These are phyloP conservation scores for Sorex maritimensis DNA, from an alignment of 2,797 vertebrate genomes.

Conservation along the genomic window DNA sequence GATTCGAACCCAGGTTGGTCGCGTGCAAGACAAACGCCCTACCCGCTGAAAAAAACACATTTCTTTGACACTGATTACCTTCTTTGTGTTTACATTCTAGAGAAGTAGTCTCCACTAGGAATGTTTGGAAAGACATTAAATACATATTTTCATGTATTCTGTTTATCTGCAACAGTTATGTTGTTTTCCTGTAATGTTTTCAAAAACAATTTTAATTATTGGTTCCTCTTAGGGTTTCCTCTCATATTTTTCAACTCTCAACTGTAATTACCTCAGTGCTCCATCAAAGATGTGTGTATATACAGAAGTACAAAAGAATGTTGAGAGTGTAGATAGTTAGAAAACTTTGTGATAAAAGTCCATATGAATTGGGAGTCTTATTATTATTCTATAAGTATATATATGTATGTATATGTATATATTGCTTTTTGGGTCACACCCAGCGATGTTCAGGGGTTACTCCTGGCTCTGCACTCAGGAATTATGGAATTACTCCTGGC, in stretches of 20 bases:
- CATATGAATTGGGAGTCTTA: constrained; percentile 49
- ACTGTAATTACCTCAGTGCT: constrained; percentile 32
- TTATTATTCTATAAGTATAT: background rate
- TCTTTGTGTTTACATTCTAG: constrained; percentile 5
- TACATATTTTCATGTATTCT: constrained; percentile 51
- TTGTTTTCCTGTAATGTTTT: constrained; percentile 67
- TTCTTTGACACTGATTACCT: constrained; percentile 45
- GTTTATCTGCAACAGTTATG: background rate
- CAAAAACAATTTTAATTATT: constrained; percentile 61
- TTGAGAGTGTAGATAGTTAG: constrained; percentile 21
- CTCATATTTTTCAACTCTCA: constrained; percentile 40
- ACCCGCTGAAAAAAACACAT: background rate
- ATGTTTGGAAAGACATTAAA: constrained; percentile 56
- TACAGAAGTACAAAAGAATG: constrained; percentile 44
- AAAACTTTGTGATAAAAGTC: constrained; percentile 43
- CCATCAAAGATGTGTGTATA: constrained; percentile 31
- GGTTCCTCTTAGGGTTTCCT: constrained; percentile 46
- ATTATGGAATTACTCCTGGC: no score
- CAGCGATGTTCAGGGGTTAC: no score
- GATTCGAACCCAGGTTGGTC: no score
- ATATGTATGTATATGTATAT: no score
- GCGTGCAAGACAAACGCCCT: no score
- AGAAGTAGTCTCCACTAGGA: constrained; percentile 23
- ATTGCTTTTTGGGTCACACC: no score
- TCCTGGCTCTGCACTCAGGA: no score